Percentiles rank a stretch among this genome's conserved stretches.
Evolutionary conservation across 2,888 invertebrate species (phyloP).

Genomic region (Eueremaeus valkanovi): DNA sequence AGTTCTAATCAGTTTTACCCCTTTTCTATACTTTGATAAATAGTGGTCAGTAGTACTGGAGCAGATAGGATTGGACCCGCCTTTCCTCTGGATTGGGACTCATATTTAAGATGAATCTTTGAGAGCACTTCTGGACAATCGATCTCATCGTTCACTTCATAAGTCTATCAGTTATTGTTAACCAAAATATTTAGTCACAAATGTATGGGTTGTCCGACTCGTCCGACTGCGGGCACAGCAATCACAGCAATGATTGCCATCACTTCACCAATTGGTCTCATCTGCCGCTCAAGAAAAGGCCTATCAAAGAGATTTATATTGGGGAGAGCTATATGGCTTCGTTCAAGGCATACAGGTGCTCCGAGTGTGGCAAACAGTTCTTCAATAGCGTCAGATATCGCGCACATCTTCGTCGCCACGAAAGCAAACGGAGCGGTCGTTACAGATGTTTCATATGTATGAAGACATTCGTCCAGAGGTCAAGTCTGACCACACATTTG

Average conservation of each 20-base stretch:
- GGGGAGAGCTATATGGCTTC: neutral
- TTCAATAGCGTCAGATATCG: slow-evolving; percentile 30
- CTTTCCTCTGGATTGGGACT: neutral
- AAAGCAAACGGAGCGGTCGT: slow-evolving; percentile 37
- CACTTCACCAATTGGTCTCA: slow-evolving; percentile 13
- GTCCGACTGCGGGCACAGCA: neutral
- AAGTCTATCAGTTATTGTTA: neutral
- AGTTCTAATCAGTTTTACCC: neutral
- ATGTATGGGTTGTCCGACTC: neutral
- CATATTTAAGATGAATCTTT: slow-evolving; percentile 12
- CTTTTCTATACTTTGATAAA: neutral
- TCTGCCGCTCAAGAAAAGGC: slow-evolving; percentile 28
- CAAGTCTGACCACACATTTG: slow-evolving; percentile 40
- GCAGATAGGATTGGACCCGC: neutral
- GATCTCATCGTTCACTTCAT: neutral
- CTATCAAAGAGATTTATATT: neutral
- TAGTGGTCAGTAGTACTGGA: slow-evolving; percentile 10
- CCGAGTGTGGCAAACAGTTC: slow-evolving; percentile 38
- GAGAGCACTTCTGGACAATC: neutral
- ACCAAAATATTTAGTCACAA: neutral
- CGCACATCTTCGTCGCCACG: slow-evolving; percentile 40
- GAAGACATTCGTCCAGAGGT: slow-evolving; percentile 41
- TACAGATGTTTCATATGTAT: slow-evolving; percentile 39
- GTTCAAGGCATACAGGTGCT: slow-evolving; percentile 4
- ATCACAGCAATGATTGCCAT: neutral